phyloP scores from a whole-genome alignment of 2,113 vertebrate species.

The Xiphophorus hellerii region DNA sequence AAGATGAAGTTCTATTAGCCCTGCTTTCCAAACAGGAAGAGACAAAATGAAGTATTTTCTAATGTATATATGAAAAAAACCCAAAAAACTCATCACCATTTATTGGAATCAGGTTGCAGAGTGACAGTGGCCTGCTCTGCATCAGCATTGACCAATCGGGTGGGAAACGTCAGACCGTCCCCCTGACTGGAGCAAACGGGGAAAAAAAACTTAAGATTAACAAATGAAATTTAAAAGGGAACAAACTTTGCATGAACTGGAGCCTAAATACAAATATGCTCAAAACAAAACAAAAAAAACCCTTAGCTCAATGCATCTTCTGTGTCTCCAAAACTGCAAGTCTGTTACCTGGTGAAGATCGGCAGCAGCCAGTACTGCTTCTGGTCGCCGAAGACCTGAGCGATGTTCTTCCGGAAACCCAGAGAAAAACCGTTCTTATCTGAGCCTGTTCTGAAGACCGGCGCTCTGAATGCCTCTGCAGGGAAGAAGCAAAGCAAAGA shows the following conservation, averaged over 20 bases:
- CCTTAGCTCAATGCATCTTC: background rate
- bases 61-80: no score
- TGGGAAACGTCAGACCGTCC: slow-evolving; percentile 92
- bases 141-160: slow-evolving; percentile 89
- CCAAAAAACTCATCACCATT: slow-evolving; percentile 78
- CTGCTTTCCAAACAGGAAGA: background rate
- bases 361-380: slow-evolving; percentile 93
- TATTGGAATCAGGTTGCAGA: slow-evolving; percentile 82
- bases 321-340: no score
- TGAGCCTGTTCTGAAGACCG: slow-evolving; percentile 90
- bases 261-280: background rate
- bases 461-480: slow-evolving; percentile 94
- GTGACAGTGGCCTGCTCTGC: slow-evolving; percentile 85
- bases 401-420: slow-evolving; percentile 91
- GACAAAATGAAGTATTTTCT: background rate
- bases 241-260: background rate
- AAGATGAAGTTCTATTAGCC: background rate
- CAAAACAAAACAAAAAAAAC: background rate
- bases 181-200: slow-evolving; percentile 84
- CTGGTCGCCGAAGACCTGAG: slow-evolving; percentile 94
- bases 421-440: slow-evolving; percentile 96
- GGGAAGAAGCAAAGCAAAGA: background rate
- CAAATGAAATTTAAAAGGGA: background rate
- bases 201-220: slow-evolving; percentile 22
- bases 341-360: slow-evolving; percentile 90